Evolutionary conservation across 1,140 invertebrate genomes (phyloP), one percentile per base, ranked within the genome.

Genomic region (Metaphire vulgaris): DNA sequence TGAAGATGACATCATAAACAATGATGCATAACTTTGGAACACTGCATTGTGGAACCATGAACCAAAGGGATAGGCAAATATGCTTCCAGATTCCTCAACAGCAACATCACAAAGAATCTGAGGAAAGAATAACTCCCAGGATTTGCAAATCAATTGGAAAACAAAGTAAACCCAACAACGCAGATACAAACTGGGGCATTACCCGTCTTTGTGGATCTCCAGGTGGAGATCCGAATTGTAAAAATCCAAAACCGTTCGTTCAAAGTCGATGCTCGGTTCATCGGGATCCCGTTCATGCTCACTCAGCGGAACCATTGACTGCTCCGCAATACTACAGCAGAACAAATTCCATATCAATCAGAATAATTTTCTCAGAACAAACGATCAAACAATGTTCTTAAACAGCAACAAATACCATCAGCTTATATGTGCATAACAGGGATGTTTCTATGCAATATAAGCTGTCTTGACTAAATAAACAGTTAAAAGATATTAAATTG

Each of bases 181-280:
- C n/a, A n/a, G n/a, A n/a, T n/a, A n/a, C n/a, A n/a, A n/a, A n/a
- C n/a, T n/a, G n/a, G n/a, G n/a, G n/a, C n/a, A n/a, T n/a, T n/a
- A 83, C 81, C 84, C 83, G 77, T 90, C 89, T 76, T 91, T 87
- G 84, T 93, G 90, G 76, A 97, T 90, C 79, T 91, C 88, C 72
- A 97, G 88, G 88, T 96, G 92, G 67, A 97, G 88, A 87, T 97
- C 95, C 33, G 93, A 96, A 85, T 96, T 95, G 76, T 81, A 85
- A 65, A 81, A 79, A 79, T 85, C 84, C 28, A 85, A 73, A 33
- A 80, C 78, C 66, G 81, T 80, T 16, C 74, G 28, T 21, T 74
- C 56, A 14, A 56, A 56, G 68, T 74, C 74, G n/a, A 74, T 65
- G n/a, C n/a, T 29, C 12, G 74, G 74, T 28, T 65, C 56, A 33